Conservation (phyloP, 2,113 vertebrate species). For the Eira barbara region DNA sequence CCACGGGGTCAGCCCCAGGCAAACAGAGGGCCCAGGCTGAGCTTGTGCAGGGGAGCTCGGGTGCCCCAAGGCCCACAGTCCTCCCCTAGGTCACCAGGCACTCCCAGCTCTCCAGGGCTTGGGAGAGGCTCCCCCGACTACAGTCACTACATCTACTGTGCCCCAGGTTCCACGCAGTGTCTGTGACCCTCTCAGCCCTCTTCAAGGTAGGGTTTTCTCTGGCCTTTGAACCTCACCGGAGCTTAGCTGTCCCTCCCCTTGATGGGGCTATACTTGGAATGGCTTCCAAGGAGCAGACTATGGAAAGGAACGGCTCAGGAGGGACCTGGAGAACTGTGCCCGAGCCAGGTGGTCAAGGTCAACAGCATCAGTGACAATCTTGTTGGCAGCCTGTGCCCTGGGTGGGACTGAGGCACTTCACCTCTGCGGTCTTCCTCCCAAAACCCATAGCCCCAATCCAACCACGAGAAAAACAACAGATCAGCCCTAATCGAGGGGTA, state of each 20-base stretch:
- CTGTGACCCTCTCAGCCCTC: neutral
- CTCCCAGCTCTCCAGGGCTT: neutral
- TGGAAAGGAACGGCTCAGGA: neutral
- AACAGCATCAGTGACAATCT: fast-evolving
- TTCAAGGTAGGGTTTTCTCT: neutral
- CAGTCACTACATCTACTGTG: fast-evolving
- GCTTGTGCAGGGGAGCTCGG: neutral
- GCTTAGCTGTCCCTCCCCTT: neutral
- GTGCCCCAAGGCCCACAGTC: neutral
- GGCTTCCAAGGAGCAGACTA: neutral
- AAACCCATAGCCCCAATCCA: neutral
- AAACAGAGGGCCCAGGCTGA: neutral
- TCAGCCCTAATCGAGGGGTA: neutral
- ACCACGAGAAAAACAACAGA: neutral
- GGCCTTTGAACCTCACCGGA: neutral
- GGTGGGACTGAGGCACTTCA: too few relatives aligned
- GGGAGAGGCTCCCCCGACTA: neutral
- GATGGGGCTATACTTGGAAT: neutral
- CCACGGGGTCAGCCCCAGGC: neutral
- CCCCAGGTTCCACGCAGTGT: fast-evolving
- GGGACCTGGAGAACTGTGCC: neutral
- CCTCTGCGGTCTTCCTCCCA: neutral
- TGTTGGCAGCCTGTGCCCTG: neutral
- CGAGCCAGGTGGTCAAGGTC: neutral
- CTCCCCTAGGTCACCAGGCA: neutral